Base-by-base conservation (phyloP, 2,888 invertebrate species). In the Platynereis dumerilii region DNA sequence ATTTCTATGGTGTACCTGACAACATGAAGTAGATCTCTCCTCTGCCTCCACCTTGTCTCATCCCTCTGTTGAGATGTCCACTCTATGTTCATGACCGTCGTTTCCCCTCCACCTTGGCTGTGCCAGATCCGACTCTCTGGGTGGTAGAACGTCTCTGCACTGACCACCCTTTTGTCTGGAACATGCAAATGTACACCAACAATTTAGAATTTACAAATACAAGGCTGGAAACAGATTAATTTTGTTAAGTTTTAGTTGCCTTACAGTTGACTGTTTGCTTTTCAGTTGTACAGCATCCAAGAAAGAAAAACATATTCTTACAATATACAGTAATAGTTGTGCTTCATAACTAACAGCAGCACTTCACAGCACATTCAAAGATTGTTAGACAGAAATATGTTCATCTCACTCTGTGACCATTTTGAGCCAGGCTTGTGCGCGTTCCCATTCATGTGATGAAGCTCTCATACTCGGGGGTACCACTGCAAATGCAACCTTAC, bases 401-500 rank as follows among this genome's bases (percentile, higher is more conserved):
- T n/a, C n/a, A n/a, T n/a, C n/a, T 20, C 24, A 69, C 72, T 61
- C 28, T 72, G 71, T 71, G 24, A 71, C 61, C 45, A 67, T 70
- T 55, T 71, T 70, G 20, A 72, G 65, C 73, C 73, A 73, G 60
- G 66, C 70, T 24, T 70, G 67, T 55, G 73, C 69, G 24, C 73
- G 34, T 44, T 72, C 72, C 66, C 72, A 72, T n/a, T 70, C 72
- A 22, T 61, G 57, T 10, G 53, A 34, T n/a, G 63, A 72, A 58
- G 29, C 64, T 58, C 59, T 73, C 73, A 53, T 72, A 73, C 59
- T 71, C 64, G 1, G 73, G 73, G 7, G 72, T 65, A 1, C 73
- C 73, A 24, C 68, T 68, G 60, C 73, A 73, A 70, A 73, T 70
- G 55, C 69, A 15, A 73, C 73, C 45, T 73, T 73, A 58, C 70